phyloP scores from a whole-genome alignment of 2,888 invertebrate species.

The Stenurella melanura region DNA sequence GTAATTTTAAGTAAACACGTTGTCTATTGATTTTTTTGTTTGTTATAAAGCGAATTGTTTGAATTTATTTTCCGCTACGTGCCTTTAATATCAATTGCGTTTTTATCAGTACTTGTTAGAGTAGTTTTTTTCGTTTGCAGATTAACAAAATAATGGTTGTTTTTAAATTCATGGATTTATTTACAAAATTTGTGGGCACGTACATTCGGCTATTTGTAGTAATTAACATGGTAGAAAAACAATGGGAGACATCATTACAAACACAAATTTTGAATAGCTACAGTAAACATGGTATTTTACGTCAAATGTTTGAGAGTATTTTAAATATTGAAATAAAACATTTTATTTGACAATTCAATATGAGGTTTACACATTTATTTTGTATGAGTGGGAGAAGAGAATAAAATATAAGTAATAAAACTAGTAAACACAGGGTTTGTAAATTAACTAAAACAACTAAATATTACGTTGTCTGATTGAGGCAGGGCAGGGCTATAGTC shows the following conservation, averaged over 20 bases:
- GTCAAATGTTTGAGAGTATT: too few relatives aligned
- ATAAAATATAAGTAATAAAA: too few relatives aligned
- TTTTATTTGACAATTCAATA: too few relatives aligned
- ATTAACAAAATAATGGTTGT: background rate
- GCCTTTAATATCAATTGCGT: slow-evolving; percentile 1
- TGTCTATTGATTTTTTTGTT: slow-evolving; percentile 5
- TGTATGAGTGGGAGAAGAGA: too few relatives aligned
- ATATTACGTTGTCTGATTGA: too few relatives aligned
- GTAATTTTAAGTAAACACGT: slow-evolving; percentile 6
- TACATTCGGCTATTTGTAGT: background rate
- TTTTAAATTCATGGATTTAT: background rate
- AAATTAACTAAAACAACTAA: too few relatives aligned
- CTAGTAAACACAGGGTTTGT: too few relatives aligned
- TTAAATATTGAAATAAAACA: too few relatives aligned
- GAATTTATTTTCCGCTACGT: slow-evolving; percentile 4
- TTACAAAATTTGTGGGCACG: background rate
- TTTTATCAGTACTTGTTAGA: background rate
- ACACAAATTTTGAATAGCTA: background rate
- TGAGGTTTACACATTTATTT: too few relatives aligned
- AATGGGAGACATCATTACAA: background rate
- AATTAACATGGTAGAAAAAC: background rate
- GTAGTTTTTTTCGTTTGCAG: slow-evolving; percentile 2
- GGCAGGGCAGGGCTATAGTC: too few relatives aligned
- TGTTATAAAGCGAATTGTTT: slow-evolving; percentile 7
- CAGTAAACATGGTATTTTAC: too few relatives aligned